phyloP scores from a whole-genome alignment of 92 coral and sea anemone genomes.

The Epizoanthus scotinus region DNA sequence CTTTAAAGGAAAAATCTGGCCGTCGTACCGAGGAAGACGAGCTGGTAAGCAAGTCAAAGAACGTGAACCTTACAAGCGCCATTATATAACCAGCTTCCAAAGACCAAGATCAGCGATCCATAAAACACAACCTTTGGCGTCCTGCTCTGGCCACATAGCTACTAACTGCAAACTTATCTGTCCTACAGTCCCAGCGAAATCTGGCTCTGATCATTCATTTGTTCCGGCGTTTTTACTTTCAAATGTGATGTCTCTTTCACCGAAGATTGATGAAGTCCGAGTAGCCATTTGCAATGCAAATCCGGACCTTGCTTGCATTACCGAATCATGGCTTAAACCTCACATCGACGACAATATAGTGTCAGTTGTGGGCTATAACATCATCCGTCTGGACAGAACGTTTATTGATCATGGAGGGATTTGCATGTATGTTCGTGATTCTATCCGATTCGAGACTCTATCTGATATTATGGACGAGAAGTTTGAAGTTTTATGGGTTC shows the following conservation, averaged over 20 bases:
- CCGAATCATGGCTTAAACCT: conserved; percentile 71
- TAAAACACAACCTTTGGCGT: background rate
- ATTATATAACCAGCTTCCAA: too few species aligned
- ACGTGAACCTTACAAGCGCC: too few species aligned
- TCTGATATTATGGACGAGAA: conserved; percentile 39
- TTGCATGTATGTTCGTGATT: conserved; percentile 57
- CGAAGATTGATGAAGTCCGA: conserved; percentile 71
- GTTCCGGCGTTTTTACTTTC: conserved; percentile 59
- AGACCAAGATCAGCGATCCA: conserved; percentile 23
- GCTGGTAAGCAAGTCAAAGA: too few species aligned
- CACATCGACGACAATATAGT: conserved; percentile 62
- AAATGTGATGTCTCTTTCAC: conserved; percentile 63
- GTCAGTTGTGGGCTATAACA: conserved; percentile 54
- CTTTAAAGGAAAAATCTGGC: too few species aligned
- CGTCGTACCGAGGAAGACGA: too few species aligned
- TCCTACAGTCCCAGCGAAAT: background rate
- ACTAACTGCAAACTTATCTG: conserved; percentile 1
- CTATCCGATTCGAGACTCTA: conserved; percentile 36
- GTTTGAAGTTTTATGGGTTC: conserved; percentile 63
- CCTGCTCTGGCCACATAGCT: background rate
- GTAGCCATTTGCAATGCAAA: conserved; percentile 51
- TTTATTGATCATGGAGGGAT: conserved; percentile 55
- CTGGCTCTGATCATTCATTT: conserved; percentile 30
- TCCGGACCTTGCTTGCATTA: conserved; percentile 55
- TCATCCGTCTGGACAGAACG: conserved; percentile 60